Evolutionary conservation across 2,113 vertebrate genomes (phyloP).

Genomic region (Ceratotherium simum): DNA sequence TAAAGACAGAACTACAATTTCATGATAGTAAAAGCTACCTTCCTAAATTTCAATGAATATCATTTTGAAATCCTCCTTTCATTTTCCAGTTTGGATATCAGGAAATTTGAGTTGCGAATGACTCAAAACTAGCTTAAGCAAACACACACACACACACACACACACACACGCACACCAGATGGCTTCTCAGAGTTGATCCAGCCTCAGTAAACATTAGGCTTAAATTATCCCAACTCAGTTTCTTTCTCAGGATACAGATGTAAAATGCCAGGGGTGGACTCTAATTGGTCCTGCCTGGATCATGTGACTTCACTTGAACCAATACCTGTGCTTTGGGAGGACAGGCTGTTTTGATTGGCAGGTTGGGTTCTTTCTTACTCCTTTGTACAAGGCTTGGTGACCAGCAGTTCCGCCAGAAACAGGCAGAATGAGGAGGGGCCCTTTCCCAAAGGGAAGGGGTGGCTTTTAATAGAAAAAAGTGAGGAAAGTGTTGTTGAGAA

Average conservation of each 20-base stretch:
- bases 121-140: not conserved
- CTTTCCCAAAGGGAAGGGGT: not conserved
- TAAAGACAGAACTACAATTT: not conserved
- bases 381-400: not conserved
- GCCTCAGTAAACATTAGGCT: not conserved
- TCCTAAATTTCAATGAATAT: not conserved
- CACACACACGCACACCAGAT: not conserved
- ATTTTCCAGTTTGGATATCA: conserved; percentile 27
- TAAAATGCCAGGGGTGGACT: not conserved
- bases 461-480: not conserved
- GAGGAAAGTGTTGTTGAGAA: not conserved
- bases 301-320: not conserved
- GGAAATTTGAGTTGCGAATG: not conserved
- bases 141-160: not conserved
- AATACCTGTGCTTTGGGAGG: not conserved
- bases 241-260: not conserved
- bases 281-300: not conserved
- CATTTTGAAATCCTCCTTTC: conserved; percentile 3
- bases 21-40: not conserved
- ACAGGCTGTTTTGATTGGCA: not conserved
- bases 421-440: not conserved
- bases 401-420: not conserved
- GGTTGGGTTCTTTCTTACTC: not conserved
- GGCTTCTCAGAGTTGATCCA: not conserved
- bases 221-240: not conserved